A percentile compares a stretch with the other conserved stretches of the same genome.
Evolutionary conservation across 2,797 vertebrate genomes (phyloP).

Genomic region (Ciconia nigra): DNA sequence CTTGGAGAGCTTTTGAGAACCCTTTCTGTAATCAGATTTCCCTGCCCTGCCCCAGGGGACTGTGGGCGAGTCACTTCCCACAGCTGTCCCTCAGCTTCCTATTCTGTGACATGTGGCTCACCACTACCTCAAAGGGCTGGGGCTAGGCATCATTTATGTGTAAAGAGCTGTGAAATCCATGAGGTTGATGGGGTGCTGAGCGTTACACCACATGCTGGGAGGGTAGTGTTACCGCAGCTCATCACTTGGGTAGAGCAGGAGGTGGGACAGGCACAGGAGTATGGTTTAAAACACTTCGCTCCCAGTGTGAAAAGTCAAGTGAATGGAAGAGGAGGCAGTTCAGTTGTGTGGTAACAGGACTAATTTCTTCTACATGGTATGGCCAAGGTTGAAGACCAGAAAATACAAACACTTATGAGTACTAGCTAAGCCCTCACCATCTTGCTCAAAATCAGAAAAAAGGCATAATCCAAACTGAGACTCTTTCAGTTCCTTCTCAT

Average conservation of each 20-base stretch:
- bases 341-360: neutral
- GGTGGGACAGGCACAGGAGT: neutral
- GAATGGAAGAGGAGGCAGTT: neutral
- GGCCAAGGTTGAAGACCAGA: neutral
- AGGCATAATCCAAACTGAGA: neutral
- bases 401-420: neutral
- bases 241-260: neutral
- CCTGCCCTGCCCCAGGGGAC: neutral
- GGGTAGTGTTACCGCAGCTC: neutral
- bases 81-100: constrained; percentile 45
- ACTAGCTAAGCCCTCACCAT: neutral
- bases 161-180: constrained; percentile 6
- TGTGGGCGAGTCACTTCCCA: constrained; percentile 1
- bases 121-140: neutral
- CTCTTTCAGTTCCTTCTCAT: neutral
- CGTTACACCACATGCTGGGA: neutral
- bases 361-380: neutral
- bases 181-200: neutral
- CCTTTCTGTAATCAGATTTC: constrained; percentile 7
- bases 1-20: constrained; percentile 49
- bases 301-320: neutral
- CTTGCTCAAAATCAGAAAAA: neutral
- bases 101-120: neutral
- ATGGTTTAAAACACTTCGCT: neutral
- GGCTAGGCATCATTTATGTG: neutral